Evolutionary conservation across 1,140 invertebrate species (phyloP).

Genomic region (Apolygus lucorum): DNA sequence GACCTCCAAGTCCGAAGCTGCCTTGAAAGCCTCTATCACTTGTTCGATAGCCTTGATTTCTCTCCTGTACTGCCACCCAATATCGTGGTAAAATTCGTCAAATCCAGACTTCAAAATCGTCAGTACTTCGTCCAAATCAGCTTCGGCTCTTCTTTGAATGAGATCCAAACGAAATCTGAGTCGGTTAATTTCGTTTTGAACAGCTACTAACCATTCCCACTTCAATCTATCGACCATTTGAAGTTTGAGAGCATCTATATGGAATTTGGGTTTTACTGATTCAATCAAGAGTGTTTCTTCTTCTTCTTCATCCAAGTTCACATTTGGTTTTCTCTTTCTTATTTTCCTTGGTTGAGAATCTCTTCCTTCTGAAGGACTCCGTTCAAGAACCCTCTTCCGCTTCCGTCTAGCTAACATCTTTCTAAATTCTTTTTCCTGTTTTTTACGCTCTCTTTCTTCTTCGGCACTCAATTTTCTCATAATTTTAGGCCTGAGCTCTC

Average conservation of each 20-base stretch:
- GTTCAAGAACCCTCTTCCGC: not conserved
- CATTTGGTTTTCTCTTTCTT: not conserved
- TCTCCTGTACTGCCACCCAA: slow-evolving; percentile 39
- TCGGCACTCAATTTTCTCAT: not conserved
- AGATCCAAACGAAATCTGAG: slow-evolving; percentile 40
- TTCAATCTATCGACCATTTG: slow-evolving; percentile 6
- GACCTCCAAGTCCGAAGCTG: slow-evolving; percentile 46
- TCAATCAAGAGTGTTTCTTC: not conserved
- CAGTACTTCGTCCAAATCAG: slow-evolving; percentile 6
- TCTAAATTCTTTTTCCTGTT: not conserved
- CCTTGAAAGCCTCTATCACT: slow-evolving; percentile 44
- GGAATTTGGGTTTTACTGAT: not conserved
- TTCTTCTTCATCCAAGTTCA: not conserved
- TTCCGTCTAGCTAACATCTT: not conserved
- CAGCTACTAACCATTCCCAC: slow-evolving; percentile 34
- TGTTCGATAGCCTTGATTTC: slow-evolving; percentile 47
- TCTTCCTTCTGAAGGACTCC: not conserved
- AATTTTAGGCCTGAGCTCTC: not conserved
- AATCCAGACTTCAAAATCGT: not conserved
- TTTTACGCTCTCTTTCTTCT: not conserved
- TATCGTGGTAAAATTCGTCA: slow-evolving; percentile 9
- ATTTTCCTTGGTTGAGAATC: not conserved
- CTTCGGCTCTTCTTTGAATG: slow-evolving; percentile 34
- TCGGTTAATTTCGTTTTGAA: slow-evolving; percentile 46
- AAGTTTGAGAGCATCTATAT: not conserved